These are phyloP conservation scores for Meganola albula DNA, from an alignment of 2,888 invertebrate genomes.

Conservation along the genomic window DNA sequence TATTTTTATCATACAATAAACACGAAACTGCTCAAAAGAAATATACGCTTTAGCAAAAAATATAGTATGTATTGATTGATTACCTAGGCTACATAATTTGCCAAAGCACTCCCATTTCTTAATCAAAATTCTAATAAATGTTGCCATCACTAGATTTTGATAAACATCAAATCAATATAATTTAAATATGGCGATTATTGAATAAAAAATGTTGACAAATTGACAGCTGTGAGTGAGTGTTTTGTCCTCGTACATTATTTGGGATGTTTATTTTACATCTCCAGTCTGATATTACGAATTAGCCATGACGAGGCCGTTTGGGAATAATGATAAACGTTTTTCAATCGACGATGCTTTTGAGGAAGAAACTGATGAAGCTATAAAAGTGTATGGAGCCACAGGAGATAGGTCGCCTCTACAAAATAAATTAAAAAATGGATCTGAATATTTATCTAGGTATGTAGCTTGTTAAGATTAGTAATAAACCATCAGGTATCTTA, in stretches of 20 bases:
- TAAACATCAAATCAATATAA: conserved; percentile 21
- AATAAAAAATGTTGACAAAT: conserved; percentile 63
- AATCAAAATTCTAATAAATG: conserved; percentile 11
- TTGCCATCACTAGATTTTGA: too few relatives aligned
- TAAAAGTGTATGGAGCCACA: conserved; percentile 88
- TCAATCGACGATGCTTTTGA: conserved; percentile 92
- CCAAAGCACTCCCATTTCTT: too few relatives aligned
- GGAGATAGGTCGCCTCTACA: conserved; percentile 83
- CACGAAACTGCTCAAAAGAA: too few relatives aligned
- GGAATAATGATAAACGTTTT: conserved; percentile 81
- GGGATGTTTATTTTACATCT: conserved; percentile 61
- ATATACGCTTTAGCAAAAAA: too few relatives aligned
- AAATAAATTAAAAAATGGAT: conserved; percentile 67
- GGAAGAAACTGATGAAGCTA: conserved; percentile 89
- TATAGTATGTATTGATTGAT: too few relatives aligned
- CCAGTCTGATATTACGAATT: conserved; percentile 38
- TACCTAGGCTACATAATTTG: too few relatives aligned
- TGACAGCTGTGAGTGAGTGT: conserved; percentile 77
- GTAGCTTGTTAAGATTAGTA: too few relatives aligned
- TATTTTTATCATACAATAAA: too few relatives aligned
- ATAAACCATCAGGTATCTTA: too few relatives aligned
- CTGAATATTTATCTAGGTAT: conserved; percentile 63
- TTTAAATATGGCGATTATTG: conserved; percentile 72
- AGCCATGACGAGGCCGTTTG: conserved; percentile 73
- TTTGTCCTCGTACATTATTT: conserved; percentile 47